Conservation (phyloP, 2,113 vertebrate genomes). For the Daphoenositta chrysoptera region DNA sequence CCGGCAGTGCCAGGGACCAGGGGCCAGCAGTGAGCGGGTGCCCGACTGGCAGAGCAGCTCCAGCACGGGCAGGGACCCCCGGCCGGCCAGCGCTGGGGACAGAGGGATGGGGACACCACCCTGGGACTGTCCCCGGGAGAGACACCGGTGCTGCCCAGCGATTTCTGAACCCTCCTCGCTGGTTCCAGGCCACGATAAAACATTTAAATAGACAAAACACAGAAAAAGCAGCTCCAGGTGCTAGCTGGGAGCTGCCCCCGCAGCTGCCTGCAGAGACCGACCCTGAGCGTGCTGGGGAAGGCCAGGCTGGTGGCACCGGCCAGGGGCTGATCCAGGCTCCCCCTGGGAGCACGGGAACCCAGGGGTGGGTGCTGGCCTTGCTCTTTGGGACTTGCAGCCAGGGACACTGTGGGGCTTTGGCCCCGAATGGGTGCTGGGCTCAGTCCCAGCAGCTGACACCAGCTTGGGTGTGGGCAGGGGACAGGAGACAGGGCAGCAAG, state of each 20-base stretch:
- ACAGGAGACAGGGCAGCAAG: background rate
- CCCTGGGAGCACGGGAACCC: rapidly evolving
- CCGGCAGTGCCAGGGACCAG: background rate
- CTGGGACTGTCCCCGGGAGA: rapidly evolving
- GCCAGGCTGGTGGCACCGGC: background rate
- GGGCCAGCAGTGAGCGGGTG: rapidly evolving
- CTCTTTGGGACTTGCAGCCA: background rate
- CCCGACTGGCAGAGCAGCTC: background rate
- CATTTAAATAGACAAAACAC: background rate
- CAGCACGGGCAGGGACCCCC: background rate
- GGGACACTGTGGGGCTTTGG: rapidly evolving
- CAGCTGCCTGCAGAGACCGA: background rate
- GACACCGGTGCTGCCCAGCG: rapidly evolving
- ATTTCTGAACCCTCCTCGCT: background rate
- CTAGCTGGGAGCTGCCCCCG: background rate
- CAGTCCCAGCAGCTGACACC: background rate
- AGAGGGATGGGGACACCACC: background rate
- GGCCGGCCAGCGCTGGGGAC: rapidly evolving
- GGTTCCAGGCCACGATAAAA: background rate
- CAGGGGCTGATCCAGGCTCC: background rate
- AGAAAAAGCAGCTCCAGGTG: background rate
- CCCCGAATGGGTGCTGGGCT: rapidly evolving
- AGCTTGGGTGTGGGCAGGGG: background rate
- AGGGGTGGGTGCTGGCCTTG: background rate
- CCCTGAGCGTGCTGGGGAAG: background rate